Evolutionary conservation across 2,797 vertebrate species (phyloP).

Genomic region (Meriones psammophilus): DNA sequence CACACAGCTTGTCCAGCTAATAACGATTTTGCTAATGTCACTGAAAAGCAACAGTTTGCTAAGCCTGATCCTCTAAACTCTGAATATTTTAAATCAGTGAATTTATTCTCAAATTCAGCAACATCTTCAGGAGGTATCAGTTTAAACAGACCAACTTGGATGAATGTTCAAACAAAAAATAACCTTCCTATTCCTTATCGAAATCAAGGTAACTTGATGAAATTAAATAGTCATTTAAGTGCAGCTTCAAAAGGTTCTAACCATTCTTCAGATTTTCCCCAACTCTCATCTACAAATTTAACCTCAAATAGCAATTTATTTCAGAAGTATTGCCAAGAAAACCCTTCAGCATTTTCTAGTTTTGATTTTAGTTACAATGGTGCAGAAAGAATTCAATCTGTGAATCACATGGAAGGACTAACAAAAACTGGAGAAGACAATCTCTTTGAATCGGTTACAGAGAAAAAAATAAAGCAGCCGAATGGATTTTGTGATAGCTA

Average conservation of each 20-base stretch:
- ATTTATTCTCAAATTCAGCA: conserved; percentile 84
- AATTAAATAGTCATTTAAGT: conserved; percentile 84
- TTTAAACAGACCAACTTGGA: conserved; percentile 87
- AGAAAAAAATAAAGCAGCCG: conserved; percentile 90
- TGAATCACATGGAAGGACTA: conserved; percentile 86
- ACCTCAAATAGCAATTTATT: conserved; percentile 86
- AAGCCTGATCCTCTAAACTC: conserved; percentile 86
- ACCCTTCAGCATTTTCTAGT: conserved; percentile 81
- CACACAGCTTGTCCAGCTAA: conserved; percentile 86
- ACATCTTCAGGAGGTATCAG: conserved; percentile 85
- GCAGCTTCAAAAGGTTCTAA: conserved; percentile 86
- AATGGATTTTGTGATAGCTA: conserved; percentile 88
- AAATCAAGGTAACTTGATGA: conserved; percentile 88
- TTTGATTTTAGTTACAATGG: conserved; percentile 85
- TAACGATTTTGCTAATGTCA: conserved; percentile 85
- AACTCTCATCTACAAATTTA: conserved; percentile 85
- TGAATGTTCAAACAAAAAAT: conserved; percentile 87
- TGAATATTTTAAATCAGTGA: conserved; percentile 89
- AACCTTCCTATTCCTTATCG: conserved; percentile 85
- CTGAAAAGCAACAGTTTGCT: conserved; percentile 89
- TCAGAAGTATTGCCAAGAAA: conserved; percentile 89
- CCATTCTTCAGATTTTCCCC: conserved; percentile 88
- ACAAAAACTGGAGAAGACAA: conserved; percentile 87
- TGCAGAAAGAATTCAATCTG: conserved; percentile 85
- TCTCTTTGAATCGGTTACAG: conserved; percentile 88